phyloP scores from a whole-genome alignment of 2,797 vertebrate genomes.

The Rhyacichthys aspro region DNA sequence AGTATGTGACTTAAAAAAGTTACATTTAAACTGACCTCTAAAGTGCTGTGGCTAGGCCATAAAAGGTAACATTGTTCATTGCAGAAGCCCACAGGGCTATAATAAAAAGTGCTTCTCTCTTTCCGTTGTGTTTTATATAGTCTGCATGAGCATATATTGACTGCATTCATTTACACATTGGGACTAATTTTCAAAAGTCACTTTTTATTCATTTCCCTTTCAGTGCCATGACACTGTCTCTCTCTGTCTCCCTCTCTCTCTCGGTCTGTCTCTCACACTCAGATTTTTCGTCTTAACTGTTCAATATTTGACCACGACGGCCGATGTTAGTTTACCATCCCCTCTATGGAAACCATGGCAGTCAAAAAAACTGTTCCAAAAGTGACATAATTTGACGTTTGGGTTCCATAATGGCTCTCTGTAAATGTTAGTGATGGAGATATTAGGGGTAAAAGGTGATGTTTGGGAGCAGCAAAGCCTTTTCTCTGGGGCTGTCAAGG shows the following conservation, averaged over 20 bases:
- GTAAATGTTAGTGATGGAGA: conserved; percentile 52
- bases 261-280: not conserved
- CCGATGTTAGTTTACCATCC: conserved; percentile 40
- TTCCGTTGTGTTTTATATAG: conserved; percentile 50
- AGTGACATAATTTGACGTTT: conserved; percentile 47
- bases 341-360: conserved; percentile 43
- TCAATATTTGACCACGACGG: conserved; percentile 28
- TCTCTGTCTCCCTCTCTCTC: conserved; percentile 10
- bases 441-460: conserved; percentile 62
- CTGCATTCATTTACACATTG: conserved; percentile 49
- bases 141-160: conserved; percentile 28
- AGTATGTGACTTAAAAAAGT: conserved; percentile 1
- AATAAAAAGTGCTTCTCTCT: conserved; percentile 23
- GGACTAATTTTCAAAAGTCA: conserved; percentile 58
- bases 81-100: conserved; percentile 22
- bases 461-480: conserved; percentile 57
- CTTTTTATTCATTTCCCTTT: conserved; percentile 56
- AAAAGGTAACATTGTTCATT: conserved; percentile 33
- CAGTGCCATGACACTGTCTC: conserved; percentile 32
- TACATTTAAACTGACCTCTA: conserved; percentile 48
- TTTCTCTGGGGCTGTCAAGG: conserved; percentile 56
- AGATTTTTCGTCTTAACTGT: conserved; percentile 31
- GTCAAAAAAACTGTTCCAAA: conserved; percentile 43
- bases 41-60: conserved; percentile 24
- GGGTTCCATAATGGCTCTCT: conserved; percentile 40